Evolutionary conservation across 2,113 vertebrate genomes (phyloP), one percentile per base, ranked within the genome.

Genomic region (Serinus canaria): DNA sequence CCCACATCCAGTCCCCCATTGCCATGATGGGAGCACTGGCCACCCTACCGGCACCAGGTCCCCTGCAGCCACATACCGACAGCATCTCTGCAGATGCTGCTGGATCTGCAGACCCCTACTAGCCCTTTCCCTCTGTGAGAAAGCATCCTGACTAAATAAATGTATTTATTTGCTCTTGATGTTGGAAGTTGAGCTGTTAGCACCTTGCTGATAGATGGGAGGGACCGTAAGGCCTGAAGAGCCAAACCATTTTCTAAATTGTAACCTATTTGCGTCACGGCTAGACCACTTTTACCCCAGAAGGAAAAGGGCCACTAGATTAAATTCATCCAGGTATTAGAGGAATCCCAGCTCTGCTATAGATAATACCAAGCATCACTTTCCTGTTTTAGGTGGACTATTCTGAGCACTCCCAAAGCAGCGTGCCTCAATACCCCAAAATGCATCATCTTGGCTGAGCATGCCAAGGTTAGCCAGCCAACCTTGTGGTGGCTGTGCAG

Each of bases 311-410:
- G 37, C 2, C 33, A 63, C 50, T n/a, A 59, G 72, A n/a, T 81
- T 86, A 91, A 90, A 83, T 86, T 66, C n/a, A 85, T 24, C 39
- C 64, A 83, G 63, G 37, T 75, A 91, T 91, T 85, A 86, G 35
- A 94, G 68, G 60, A 86, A 91, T 90, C 64, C 87, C 43, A 75
- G 47, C 44, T 83, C 79, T 74, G 72, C 79, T 94, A 73, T 52
- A 94, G 82, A 88, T 94, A 90, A 86, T 93, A 64, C 27, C n/a
- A 63, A 85, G 25, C 78, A 87, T 90, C 22, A 17, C 33, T 80
- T 87, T 92, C 78, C 8, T 3, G 28, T 87, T 95, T 96, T 92
- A 95, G 74, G 77, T 85, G 41, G 53, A 43, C 87, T 88, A 67
- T 95, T 95, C 75, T 80, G 52, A 86, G 59, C 35, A 18, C n/a